Percentiles rank a stretch among this genome's conserved stretches.
Conservation (phyloP, 1,140 invertebrate species). For the Meteorus sp. region DNA sequence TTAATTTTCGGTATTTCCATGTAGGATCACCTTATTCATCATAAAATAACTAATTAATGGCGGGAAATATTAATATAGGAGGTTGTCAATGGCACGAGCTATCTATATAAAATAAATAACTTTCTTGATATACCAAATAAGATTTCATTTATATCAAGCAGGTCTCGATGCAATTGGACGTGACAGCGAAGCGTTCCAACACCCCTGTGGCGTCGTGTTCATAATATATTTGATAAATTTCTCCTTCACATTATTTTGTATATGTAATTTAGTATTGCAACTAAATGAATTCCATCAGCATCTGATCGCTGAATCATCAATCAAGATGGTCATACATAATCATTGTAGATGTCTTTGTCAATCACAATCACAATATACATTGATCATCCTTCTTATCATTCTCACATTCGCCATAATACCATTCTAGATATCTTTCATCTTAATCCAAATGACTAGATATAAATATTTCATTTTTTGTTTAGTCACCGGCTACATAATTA, state of each 20-base stretch:
- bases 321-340: constrained; percentile 42
- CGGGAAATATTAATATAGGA: no score
- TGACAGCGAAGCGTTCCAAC: constrained; percentile 4
- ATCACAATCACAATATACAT: constrained; percentile 29
- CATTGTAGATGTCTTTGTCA: constrained; percentile 30
- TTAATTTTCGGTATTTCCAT: constrained; percentile 3
- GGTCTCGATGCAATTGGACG: constrained; percentile 14
- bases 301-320: constrained; percentile 42
- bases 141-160: constrained; percentile 12
- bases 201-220: constrained; percentile 1
- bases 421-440: constrained; percentile 24
- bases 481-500: constrained; percentile 48
- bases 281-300: no score
- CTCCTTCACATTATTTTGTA: no score
- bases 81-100: no score
- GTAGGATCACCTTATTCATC: no score
- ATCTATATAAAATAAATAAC: no score
- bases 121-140: background rate
- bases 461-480: constrained; percentile 34
- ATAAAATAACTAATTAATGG: constrained; percentile 2
- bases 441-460: constrained; percentile 57
- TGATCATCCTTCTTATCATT: constrained; percentile 18
- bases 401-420: constrained; percentile 19
- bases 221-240: no score
- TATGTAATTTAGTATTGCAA: no score